Conservation (phyloP, 2,888 invertebrate genomes). For the Idaea dimidiata region DNA sequence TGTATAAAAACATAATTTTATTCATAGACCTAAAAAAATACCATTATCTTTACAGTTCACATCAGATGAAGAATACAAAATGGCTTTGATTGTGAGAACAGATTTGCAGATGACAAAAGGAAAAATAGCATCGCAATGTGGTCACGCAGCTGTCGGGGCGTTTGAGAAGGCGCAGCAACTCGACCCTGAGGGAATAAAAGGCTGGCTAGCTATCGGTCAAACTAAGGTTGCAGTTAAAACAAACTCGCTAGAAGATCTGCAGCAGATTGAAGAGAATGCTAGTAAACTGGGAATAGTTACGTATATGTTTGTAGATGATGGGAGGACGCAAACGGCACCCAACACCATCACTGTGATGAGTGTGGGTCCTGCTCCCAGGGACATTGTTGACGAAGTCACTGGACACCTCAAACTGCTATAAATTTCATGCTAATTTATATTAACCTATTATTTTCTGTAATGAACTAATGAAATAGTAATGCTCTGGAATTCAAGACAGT, state of each 20-base stretch:
- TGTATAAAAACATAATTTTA: no score
- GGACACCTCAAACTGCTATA: constrained; percentile 93
- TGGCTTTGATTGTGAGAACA: constrained; percentile 92
- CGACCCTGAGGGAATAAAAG: constrained; percentile 80
- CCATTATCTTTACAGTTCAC: constrained; percentile 50
- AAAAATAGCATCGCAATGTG: constrained; percentile 95
- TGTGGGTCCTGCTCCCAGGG: constrained; percentile 93
- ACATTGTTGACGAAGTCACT: constrained; percentile 89
- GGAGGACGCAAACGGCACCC: constrained; percentile 94
- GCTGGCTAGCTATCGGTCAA: constrained; percentile 86
- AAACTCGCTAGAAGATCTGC: constrained; percentile 87
- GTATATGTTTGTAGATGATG: constrained; percentile 92
- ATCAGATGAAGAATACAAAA: constrained; percentile 84
- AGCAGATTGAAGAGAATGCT: constrained; percentile 85
- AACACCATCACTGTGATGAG: constrained; percentile 95
- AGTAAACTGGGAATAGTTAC: constrained; percentile 85
- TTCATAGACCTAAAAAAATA: no score
- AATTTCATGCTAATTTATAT: constrained; percentile 29
- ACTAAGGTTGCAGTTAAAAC: constrained; percentile 93
- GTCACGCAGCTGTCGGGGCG: constrained; percentile 95
- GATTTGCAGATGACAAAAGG: constrained; percentile 98
- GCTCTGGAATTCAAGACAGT: no score
- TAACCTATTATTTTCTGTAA: no score
- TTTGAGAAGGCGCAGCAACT: constrained; percentile 85
- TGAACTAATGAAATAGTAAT: no score